Evolutionary conservation across 2,797 vertebrate genomes (phyloP), one percentile per base, ranked within the genome.

Genomic region (Adelosebastes latens): DNA sequence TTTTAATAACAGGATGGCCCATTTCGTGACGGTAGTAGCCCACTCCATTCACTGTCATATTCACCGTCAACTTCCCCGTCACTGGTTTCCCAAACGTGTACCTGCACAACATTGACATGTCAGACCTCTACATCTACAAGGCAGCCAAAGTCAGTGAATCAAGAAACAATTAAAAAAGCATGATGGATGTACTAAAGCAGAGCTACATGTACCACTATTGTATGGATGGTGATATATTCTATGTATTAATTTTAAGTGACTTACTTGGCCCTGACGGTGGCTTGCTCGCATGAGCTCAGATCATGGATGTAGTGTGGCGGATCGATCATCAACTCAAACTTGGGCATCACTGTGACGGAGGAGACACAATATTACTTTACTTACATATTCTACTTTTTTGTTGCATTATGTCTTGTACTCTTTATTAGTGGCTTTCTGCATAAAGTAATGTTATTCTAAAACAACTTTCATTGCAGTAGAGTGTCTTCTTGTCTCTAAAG

Each of bases 21-120:
- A 97, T 95, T 87, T 99, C 98, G 60, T 99, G 97, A 29, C 96
- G 96, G 88, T 99, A 98, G 92, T 99, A 98, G 3, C 98, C 98
- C 39, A 98, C 97, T 1, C 98, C 98, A 81, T 97, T 97, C 69
- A 98, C 96, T 0, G 98, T 98, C 98, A 98, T 98, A 81, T 99
- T 98, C 79, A 98, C 93, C 0, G 90, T 96, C 86, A 99, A 80
- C 84, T 96, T 97, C 52, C 98, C 98, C 0, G 88, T 93, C 77
- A 99, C 97, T 0, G 97, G 96, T 82, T 99, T 98, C 67, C 97
- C 98, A 94, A 99, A 99, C 0, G 95, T 98, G n/a, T 98, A 98
- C 87, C 98, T 98, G 90, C 12, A 53, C 0, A 77, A 83, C 67
- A 81, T 6, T 13, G 34, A 77, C 63, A 85, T 22, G 36, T 83